Conservation (phyloP, 2,113 vertebrate species). For the Xyliphius kryptos region DNA sequence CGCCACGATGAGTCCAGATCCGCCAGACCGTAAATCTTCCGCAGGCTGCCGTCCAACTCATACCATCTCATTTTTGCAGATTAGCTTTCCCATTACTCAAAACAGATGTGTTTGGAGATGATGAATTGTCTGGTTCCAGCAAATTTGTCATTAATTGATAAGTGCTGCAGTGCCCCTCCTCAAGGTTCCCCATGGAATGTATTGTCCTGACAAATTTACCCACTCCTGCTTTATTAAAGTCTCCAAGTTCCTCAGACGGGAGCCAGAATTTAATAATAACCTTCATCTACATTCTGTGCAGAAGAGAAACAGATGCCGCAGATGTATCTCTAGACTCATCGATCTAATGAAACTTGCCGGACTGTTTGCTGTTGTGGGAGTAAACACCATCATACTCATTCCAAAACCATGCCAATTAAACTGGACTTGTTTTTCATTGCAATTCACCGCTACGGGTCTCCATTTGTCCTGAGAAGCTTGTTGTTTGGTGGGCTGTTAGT, state of each 20-base stretch:
- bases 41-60: conserved; percentile 45
- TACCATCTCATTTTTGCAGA: conserved; percentile 60
- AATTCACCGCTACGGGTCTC: too few species aligned
- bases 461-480: too few species aligned
- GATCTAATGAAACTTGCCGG: too few species aligned
- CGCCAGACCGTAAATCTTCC: conserved; percentile 55
- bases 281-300: too few species aligned
- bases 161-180: conserved; percentile 27
- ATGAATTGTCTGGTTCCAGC: conserved; percentile 62
- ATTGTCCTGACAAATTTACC: background rate
- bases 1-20: conserved; percentile 46
- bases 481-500: too few species aligned
- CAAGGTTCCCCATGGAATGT: conserved; percentile 3
- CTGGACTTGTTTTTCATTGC: too few species aligned
- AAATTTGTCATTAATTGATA: conserved; percentile 65
- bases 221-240: background rate
- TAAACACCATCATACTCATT: too few species aligned
- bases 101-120: conserved; percentile 60
- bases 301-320: too few species aligned
- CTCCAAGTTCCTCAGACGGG: background rate
- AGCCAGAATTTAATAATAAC: conserved; percentile 1
- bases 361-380: too few species aligned
- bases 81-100: conserved; percentile 67
- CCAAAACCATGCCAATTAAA: too few species aligned
- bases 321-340: too few species aligned